Conservation (phyloP, 1,140 invertebrate species). For the Neuroterus valhalla region DNA sequence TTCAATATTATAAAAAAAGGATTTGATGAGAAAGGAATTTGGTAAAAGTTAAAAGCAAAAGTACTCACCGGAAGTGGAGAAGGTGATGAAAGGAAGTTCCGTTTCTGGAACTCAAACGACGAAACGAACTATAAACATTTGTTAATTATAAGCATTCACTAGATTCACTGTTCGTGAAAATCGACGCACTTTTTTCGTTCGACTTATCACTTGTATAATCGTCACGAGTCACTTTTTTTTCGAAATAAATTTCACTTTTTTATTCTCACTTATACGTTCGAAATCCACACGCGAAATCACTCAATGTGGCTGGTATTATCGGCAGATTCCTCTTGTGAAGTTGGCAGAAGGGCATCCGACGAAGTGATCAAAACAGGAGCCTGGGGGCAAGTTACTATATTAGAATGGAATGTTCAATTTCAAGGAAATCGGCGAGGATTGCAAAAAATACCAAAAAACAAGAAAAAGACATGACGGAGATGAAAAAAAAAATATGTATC, state of each 20-base stretch:
- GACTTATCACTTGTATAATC: not conserved
- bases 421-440: not conserved
- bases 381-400: constrained; percentile 9
- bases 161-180: constrained; percentile 14
- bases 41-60: not conserved
- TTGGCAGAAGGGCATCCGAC: constrained; percentile 5
- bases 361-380: not conserved
- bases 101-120: not conserved
- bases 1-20: no score
- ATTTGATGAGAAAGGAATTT: not conserved
- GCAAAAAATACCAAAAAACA: not conserved
- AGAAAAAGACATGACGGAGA: not conserved
- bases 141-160: not conserved
- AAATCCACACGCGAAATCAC: constrained; percentile 1
- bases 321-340: constrained; percentile 4
- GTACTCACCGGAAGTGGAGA: constrained; percentile 10
- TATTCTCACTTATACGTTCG: not conserved
- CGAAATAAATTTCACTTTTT: not conserved
- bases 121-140: constrained; percentile 20
- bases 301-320: not conserved
- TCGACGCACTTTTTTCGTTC: not conserved
- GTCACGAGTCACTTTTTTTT: not conserved
- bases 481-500: no score
- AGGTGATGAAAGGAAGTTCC: constrained; percentile 17
- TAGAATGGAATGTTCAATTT: constrained; percentile 1